Conservation (phyloP, 1,140 invertebrate genomes). For the Bombus huntii region DNA sequence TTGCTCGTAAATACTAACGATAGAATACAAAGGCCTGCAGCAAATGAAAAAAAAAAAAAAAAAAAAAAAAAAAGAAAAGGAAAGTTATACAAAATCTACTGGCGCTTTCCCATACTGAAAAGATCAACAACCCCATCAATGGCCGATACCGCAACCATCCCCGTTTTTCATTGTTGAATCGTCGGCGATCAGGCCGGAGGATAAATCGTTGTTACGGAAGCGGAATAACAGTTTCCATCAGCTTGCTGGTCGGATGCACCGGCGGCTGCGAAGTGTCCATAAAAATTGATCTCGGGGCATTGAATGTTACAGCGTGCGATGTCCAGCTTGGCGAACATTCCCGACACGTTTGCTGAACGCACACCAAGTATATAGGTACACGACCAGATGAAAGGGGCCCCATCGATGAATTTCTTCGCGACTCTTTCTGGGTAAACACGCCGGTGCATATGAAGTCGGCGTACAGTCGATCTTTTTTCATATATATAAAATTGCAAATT, state of each 20-base stretch:
- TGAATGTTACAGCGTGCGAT: not conserved
- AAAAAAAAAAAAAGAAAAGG: no score
- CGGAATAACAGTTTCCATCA: not conserved
- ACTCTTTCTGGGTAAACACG: slow-evolving; percentile 26
- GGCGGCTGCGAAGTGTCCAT: not conserved
- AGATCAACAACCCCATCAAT: no score
- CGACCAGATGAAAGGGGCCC: slow-evolving; percentile 47
- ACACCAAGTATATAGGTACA: not conserved
- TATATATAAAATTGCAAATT: slow-evolving; percentile 14
- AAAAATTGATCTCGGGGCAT: slow-evolving; percentile 13
- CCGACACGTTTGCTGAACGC: not conserved
- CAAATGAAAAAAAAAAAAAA: no score
- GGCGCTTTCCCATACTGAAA: no score
- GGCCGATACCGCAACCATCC: no score
- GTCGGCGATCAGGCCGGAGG: not conserved
- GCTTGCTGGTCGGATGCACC: not conserved
- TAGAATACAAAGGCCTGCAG: no score
- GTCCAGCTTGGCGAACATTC: not conserved
- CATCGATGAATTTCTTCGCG: slow-evolving; percentile 58
- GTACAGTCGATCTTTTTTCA: slow-evolving; percentile 17
- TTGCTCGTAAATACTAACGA: no score
- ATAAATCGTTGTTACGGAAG: slow-evolving; percentile 4
- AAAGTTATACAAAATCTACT: no score
- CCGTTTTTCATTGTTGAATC: not conserved
- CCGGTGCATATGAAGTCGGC: slow-evolving; percentile 34